Evolutionary conservation across 2,888 invertebrate genomes (phyloP), one percentile per base, ranked within the genome.

Genomic region (Uropetala carovei): DNA sequence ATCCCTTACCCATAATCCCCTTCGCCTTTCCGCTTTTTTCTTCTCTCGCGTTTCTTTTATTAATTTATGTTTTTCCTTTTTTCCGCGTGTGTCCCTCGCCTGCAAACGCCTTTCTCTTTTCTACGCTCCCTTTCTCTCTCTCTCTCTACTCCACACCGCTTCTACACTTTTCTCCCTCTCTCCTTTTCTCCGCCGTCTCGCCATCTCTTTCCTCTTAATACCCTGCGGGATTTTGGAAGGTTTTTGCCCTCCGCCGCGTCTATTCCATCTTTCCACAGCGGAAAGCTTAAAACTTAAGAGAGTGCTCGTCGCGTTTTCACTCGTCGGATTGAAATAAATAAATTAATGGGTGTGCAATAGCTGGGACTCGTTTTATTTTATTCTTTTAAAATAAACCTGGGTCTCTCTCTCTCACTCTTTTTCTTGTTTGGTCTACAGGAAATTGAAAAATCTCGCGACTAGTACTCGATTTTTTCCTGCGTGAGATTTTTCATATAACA

Each of bases 21-120:
- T 60, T 60, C 9, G 60, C 43, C 60, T 10, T 86, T 86, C 27
- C 59, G 30, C 59, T 59, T 86, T 86, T 18, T 68, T 68, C 68
- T 68, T 68, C 68, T 18, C 68, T 68, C 68, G 11, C 3, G 5
- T 43, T 43, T 43, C 43, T 43, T 43, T 43, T 43, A 43, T 43
- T 43, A 43, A 83, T 57, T 57, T 83, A n/a, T 83, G 56, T 57
- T 57, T n/a, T 57, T 16, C 57, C 16, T 83, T 83, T 83, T 43
- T 83, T 83, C n/a, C n/a, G n/a, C 16, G 56, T 43, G 18, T 11
- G 18, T 56, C n/a, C 18, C 30, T 16, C 5, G 43, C 43, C 43
- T 43, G 68, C 5, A 18, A n/a, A 1, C 68, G 10, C 7, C 68
- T 68, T 68, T 68, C 22, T 68, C 68, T n/a, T 5, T 68, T 3